Evolutionary conservation across 1,140 invertebrate genomes (phyloP).

Genomic region (silkworm (Bombyx mori)): DNA sequence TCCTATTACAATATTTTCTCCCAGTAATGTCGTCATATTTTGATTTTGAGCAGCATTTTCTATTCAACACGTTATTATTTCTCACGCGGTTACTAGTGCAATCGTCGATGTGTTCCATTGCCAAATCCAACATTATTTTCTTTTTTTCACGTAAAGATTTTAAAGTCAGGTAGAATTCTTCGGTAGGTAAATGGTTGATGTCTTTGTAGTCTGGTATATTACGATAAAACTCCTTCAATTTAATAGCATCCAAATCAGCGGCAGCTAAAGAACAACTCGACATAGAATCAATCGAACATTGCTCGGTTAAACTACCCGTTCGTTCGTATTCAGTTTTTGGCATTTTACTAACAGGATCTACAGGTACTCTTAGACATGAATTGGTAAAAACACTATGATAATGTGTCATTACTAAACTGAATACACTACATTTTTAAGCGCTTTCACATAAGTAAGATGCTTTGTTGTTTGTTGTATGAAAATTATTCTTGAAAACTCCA

Average conservation of each 20-base stretch:
- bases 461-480: slow-evolving; percentile 8
- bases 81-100: slow-evolving; percentile 26
- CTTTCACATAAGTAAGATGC: too few species aligned
- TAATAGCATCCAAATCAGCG: slow-evolving; percentile 56
- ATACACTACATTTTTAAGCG: too few species aligned
- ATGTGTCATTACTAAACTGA: slow-evolving; percentile 44
- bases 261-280: slow-evolving; percentile 34
- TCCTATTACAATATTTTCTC: too few species aligned
- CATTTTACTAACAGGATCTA: slow-evolving; percentile 76
- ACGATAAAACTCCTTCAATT: slow-evolving; percentile 76
- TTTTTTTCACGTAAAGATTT: slow-evolving; percentile 77
- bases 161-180: slow-evolving; percentile 77
- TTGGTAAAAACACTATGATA: slow-evolving; percentile 71
- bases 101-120: slow-evolving; percentile 65
- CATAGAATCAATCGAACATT: slow-evolving; percentile 46
- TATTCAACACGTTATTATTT: not conserved
- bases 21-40: not conserved
- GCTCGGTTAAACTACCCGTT: slow-evolving; percentile 45
- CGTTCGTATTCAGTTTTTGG: slow-evolving; percentile 77
- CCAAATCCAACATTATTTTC: slow-evolving; percentile 70
- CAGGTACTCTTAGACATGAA: slow-evolving; percentile 76
- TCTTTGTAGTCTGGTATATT: slow-evolving; percentile 81
- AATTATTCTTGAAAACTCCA: too few species aligned
- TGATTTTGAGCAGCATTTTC: slow-evolving; percentile 2
- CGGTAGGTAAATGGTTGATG: slow-evolving; percentile 76